phyloP scores from a whole-genome alignment of 2,797 vertebrate species.

The Platalea minor region DNA sequence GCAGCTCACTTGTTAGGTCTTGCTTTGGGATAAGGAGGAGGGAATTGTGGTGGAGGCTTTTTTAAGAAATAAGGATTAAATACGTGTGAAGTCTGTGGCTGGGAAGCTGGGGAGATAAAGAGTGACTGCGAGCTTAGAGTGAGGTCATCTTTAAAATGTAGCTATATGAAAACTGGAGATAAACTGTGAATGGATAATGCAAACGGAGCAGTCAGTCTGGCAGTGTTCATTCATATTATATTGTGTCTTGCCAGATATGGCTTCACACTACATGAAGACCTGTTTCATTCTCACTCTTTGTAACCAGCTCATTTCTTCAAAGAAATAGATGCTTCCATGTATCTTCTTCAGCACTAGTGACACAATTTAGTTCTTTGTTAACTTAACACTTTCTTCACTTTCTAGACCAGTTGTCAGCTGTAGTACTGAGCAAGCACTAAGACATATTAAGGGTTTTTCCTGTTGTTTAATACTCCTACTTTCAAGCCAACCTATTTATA shows the following conservation, averaged over 20 bases:
- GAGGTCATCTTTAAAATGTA: background rate
- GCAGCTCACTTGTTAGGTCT: background rate
- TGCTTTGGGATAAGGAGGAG: background rate
- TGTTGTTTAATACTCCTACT: background rate
- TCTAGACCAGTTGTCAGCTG: background rate
- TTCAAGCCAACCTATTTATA: background rate
- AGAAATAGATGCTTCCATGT: background rate
- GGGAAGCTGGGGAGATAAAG: background rate
- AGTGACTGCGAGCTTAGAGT: background rate
- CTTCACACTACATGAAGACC: background rate
- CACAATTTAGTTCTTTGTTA: background rate
- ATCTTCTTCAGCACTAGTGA: background rate
- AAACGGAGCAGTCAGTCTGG: background rate
- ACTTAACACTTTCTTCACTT: background rate
- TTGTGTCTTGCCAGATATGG: background rate
- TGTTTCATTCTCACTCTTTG: background rate
- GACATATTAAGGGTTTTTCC: rapidly evolving
- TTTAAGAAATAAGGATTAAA: background rate
- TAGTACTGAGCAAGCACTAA: background rate
- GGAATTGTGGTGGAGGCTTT: background rate
- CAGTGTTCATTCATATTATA: background rate
- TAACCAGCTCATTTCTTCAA: background rate
- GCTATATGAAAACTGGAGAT: background rate
- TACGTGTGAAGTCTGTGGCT: background rate
- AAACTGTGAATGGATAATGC: background rate